phyloP scores from a whole-genome alignment of 2,888 invertebrate species.

The Harpalus rubripes region DNA sequence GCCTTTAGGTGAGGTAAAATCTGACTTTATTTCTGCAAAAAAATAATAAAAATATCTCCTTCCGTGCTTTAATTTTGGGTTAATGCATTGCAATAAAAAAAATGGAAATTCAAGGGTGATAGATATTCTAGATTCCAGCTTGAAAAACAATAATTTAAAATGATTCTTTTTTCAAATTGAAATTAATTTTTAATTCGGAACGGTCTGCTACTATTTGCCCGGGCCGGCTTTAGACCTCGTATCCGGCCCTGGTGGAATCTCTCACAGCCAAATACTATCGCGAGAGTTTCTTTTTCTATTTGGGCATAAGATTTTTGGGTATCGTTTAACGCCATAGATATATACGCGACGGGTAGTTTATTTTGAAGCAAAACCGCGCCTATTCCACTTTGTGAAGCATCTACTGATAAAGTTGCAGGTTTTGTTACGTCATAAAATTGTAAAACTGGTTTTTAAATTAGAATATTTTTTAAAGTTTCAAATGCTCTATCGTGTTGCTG shows the following conservation, averaged over 20 bases:
- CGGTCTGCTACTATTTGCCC: too few species aligned
- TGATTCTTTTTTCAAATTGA: too few species aligned
- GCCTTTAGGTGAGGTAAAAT: too few species aligned
- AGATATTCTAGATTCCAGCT: too few species aligned
- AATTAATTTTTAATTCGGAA: too few species aligned
- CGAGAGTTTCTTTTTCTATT: constrained; percentile 72
- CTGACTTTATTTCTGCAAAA: too few species aligned
- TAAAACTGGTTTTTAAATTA: constrained; percentile 65
- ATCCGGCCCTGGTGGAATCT: constrained; percentile 70
- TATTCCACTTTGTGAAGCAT: constrained; percentile 70
- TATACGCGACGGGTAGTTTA: constrained; percentile 70
- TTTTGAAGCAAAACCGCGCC: constrained; percentile 71
- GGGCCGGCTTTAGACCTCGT: too few species aligned
- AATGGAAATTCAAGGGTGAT: too few species aligned
- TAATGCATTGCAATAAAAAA: too few species aligned
- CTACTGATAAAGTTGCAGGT: constrained; percentile 69
- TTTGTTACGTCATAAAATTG: constrained; percentile 66
- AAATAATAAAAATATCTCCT: too few species aligned
- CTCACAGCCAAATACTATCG: constrained; percentile 70
- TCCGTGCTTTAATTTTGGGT: too few species aligned
- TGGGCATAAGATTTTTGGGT: constrained; percentile 69
- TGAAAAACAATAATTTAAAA: too few species aligned
- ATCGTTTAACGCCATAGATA: constrained; percentile 69
- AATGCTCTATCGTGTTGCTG: constrained; percentile 66
- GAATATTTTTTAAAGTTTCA: constrained; percentile 62